These are phyloP conservation scores for Meliscaeva auricollis DNA, from an alignment of 2,888 invertebrate genomes.

Conservation along the genomic window DNA sequence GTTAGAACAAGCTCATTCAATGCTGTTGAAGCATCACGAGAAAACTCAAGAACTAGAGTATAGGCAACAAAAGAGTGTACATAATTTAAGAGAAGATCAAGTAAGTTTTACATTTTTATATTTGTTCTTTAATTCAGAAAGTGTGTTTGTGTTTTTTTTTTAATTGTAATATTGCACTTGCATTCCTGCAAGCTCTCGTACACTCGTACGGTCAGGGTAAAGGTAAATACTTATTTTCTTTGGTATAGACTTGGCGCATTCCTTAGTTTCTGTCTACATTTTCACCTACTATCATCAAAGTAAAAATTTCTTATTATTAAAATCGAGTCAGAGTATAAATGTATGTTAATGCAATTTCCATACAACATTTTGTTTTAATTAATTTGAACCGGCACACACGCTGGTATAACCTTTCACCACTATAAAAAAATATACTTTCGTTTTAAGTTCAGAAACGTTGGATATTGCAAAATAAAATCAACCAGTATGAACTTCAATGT, in stretches of 20 bases:
- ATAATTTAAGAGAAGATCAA: constrained; percentile 94
- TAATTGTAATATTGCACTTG: constrained; percentile 33
- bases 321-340: too few species aligned
- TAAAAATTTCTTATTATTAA: too few species aligned
- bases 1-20: constrained; percentile 96
- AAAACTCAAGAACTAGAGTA: constrained; percentile 98
- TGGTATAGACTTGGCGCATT: not conserved
- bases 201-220: constrained; percentile 45
- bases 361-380: too few species aligned
- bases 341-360: too few species aligned
- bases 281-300: not conserved
- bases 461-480: too few species aligned
- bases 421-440: too few species aligned
- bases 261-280: constrained; percentile 32
- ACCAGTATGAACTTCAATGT: too few species aligned
- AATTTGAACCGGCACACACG: too few species aligned
- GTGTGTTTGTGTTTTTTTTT: constrained; percentile 25
- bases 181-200: constrained; percentile 51
- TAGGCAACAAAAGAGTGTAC: constrained; percentile 97
- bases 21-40: constrained; percentile 98
- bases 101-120: constrained; percentile 82
- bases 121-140: constrained; percentile 20
- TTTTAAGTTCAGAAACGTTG: too few species aligned
- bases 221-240: constrained; percentile 42
- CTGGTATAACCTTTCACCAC: too few species aligned